phyloP scores from a whole-genome alignment of 1,140 invertebrate species.

The Ostrea edulis region DNA sequence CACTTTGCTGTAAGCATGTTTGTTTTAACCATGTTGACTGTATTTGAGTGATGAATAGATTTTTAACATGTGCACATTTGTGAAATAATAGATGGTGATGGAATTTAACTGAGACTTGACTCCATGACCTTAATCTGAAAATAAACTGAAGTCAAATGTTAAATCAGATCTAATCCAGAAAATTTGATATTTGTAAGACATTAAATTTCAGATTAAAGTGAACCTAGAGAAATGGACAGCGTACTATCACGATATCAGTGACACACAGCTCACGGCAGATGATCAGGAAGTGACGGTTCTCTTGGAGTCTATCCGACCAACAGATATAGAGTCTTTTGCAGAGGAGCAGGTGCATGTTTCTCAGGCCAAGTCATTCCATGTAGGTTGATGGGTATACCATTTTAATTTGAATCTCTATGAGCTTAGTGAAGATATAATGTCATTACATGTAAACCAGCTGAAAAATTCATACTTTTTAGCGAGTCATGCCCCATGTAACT shows the following conservation, averaged over 20 bases:
- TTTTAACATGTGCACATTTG: too few relatives aligned
- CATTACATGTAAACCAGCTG: too few relatives aligned
- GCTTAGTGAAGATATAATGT: too few relatives aligned
- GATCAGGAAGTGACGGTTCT: slow-evolving; percentile 53
- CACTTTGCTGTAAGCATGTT: too few relatives aligned
- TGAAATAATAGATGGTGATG: too few relatives aligned
- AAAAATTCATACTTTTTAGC: too few relatives aligned
- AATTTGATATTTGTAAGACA: background rate
- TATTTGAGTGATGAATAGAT: too few relatives aligned
- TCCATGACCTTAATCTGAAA: background rate
- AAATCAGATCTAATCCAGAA: background rate
- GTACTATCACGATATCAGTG: slow-evolving; percentile 46
- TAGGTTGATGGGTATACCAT: slow-evolving; percentile 32
- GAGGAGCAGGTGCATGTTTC: slow-evolving; percentile 47
- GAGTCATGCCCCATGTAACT: too few relatives aligned
- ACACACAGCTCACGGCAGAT: slow-evolving; percentile 25
- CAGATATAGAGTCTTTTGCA: slow-evolving; percentile 47
- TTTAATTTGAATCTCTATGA: too few relatives aligned
- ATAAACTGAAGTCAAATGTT: background rate
- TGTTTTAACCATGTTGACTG: too few relatives aligned
- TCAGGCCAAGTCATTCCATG: slow-evolving; percentile 57
- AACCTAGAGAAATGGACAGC: slow-evolving; percentile 55
- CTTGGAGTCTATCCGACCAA: slow-evolving; percentile 56
- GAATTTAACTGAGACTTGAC: too few relatives aligned
- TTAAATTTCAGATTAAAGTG: slow-evolving; percentile 51